Conservation (phyloP, 2,797 vertebrate species). For the Salmo trutta region DNA sequence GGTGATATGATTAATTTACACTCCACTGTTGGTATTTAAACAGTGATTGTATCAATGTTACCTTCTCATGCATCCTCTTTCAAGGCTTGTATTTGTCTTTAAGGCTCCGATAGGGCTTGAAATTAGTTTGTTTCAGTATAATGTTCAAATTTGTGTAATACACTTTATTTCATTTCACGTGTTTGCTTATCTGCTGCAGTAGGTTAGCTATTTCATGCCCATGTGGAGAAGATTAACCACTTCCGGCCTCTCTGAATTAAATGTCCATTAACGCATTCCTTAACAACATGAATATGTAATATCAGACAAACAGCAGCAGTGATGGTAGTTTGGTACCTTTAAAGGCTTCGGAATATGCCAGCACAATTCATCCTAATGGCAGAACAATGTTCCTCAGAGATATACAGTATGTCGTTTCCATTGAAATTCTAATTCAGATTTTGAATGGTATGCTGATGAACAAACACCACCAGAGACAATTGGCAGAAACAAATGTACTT, state of each 20-base stretch:
- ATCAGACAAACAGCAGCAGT: neutral
- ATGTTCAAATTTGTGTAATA: neutral
- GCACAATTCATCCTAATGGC: neutral
- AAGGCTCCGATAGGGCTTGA: neutral
- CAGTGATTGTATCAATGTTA: neutral
- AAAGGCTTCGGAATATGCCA: neutral
- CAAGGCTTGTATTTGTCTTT: neutral
- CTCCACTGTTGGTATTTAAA: neutral
- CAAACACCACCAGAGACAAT: neutral
- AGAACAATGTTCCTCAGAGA: neutral
- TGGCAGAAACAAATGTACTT: neutral
- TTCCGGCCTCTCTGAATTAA: neutral
- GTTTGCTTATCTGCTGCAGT: neutral
- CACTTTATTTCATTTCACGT: neutral
- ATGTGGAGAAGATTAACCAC: neutral
- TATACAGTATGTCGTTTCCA: neutral
- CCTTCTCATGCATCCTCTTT: neutral
- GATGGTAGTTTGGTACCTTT: neutral
- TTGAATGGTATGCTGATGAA: neutral
- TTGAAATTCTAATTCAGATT: neutral
- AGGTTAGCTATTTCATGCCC: neutral
- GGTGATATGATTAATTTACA: neutral
- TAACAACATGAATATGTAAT: neutral
- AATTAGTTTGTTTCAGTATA: neutral
- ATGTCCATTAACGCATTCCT: neutral